A percentile compares a stretch with the other conserved stretches of the same genome.
These are phyloP conservation scores for Spatula clypeata DNA, from an alignment of 2,797 vertebrate species.

Conservation along the genomic window DNA sequence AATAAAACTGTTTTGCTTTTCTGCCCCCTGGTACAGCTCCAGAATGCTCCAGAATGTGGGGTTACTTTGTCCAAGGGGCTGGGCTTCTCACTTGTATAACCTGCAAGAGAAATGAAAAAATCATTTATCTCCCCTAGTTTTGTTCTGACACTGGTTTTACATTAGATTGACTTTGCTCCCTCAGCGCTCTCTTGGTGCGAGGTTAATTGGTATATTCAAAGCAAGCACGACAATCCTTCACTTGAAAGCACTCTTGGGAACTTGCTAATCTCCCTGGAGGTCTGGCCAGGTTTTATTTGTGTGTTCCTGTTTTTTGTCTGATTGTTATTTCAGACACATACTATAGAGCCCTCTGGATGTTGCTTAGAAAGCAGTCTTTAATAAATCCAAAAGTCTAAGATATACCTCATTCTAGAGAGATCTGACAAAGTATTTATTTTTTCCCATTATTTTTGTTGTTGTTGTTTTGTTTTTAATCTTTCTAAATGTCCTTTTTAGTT, in stretches of 20 bases:
- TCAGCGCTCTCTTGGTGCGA: rapidly evolving
- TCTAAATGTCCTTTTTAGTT: not conserved
- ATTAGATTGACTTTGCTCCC: not conserved
- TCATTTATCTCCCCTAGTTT: not conserved
- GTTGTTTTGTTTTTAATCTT: not conserved
- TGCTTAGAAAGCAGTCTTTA: not conserved
- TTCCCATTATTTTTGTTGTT: not conserved
- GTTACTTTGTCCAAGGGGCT: not conserved
- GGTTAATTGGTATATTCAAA: not conserved
- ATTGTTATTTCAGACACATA: not conserved
- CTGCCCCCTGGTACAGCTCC: rapidly evolving
- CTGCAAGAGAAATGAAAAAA: not conserved
- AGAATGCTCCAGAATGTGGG: not conserved
- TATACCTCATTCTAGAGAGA: not conserved
- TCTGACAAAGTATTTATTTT: not conserved
- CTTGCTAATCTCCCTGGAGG: not conserved
- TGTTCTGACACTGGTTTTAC: not conserved
- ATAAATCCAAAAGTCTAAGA: not conserved
- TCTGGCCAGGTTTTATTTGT: not conserved
- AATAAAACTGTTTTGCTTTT: not conserved
- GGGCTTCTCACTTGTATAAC: not conserved
- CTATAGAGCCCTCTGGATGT: not conserved
- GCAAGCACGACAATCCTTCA: not conserved
- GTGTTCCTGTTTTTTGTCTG: not conserved
- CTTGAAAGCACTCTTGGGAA: not conserved